Evolutionary conservation across 2,797 vertebrate genomes (phyloP).

Genomic region (Perodicticus potto): DNA sequence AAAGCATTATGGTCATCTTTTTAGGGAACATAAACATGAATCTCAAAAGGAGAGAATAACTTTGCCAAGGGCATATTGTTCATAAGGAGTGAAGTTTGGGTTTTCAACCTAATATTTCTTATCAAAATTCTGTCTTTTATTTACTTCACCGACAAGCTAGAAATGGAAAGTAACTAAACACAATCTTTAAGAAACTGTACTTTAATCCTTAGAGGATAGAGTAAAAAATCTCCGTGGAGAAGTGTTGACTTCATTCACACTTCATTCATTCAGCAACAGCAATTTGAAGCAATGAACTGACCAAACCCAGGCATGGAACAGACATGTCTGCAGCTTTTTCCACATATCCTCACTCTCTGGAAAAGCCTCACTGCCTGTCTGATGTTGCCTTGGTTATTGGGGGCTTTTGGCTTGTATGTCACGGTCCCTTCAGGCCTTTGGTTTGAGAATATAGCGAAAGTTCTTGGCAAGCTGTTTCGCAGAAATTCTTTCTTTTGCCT

Average conservation of each 20-base stretch:
- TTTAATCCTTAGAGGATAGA: not conserved
- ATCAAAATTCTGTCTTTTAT: not conserved
- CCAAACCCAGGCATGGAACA: not conserved
- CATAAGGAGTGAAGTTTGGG: not conserved
- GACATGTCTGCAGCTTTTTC: not conserved
- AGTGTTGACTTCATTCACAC: not conserved
- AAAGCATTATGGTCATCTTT: not conserved
- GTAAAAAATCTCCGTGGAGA: not conserved
- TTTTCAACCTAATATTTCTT: slow-evolving; percentile 44
- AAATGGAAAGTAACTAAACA: slow-evolving; percentile 41
- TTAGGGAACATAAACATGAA: not conserved
- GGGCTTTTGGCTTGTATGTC: not conserved
- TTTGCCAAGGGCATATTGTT: not conserved
- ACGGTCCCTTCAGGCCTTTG: not conserved
- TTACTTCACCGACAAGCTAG: not conserved
- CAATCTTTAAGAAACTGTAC: not conserved
- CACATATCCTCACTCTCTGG: not conserved
- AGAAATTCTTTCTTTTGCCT: not conserved
- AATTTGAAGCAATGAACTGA: not conserved
- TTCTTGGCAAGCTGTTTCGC: not conserved
- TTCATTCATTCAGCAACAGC: not conserved
- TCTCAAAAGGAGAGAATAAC: not conserved
- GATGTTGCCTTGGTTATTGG: not conserved
- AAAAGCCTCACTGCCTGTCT: not conserved
- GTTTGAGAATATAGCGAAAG: not conserved